Conservation (phyloP, 2,113 vertebrate genomes). For the Poeciliopsis prolifica region DNA sequence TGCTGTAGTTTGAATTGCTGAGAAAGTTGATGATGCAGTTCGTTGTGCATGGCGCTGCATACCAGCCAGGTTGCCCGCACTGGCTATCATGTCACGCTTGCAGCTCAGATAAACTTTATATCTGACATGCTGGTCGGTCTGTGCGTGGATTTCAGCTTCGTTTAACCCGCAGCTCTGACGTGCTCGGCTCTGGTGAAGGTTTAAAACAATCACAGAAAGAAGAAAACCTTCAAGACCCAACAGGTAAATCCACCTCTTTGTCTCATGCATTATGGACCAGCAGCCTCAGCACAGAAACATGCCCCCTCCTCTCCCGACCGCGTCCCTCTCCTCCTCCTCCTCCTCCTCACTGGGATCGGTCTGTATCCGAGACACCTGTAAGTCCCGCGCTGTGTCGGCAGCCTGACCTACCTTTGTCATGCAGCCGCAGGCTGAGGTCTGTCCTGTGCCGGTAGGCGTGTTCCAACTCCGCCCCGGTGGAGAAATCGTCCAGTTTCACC, state of each 20-base stretch:
- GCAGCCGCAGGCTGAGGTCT: slow-evolving; percentile 86
- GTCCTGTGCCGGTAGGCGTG: slow-evolving; percentile 86
- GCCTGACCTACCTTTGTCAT: slow-evolving; percentile 87
- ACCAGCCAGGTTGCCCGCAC: background rate
- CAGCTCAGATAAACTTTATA: background rate
- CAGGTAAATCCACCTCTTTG: slow-evolving; percentile 25
- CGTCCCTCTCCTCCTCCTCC: slow-evolving; percentile 20
- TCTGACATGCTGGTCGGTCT: background rate
- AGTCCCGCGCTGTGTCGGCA: slow-evolving; percentile 27
- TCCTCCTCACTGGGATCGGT: slow-evolving; percentile 25
- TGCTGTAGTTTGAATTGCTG: background rate
- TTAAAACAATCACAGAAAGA: slow-evolving; percentile 12
- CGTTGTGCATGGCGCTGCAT: background rate
- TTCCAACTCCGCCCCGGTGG: slow-evolving; percentile 84
- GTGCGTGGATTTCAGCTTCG: too few species aligned
- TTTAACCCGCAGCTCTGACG: background rate
- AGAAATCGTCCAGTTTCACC: slow-evolving; percentile 94
- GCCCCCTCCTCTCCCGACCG: background rate
- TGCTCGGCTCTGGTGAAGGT: background rate
- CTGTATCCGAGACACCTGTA: slow-evolving; percentile 61
- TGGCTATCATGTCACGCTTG: background rate
- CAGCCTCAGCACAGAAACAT: background rate
- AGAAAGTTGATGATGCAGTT: background rate
- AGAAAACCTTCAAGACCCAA: slow-evolving; percentile 16
- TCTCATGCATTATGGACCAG: background rate